A percentile compares a stretch with the other conserved stretches of the same genome.
Conservation (phyloP, 2,888 invertebrate species). For the Thereva unica region DNA sequence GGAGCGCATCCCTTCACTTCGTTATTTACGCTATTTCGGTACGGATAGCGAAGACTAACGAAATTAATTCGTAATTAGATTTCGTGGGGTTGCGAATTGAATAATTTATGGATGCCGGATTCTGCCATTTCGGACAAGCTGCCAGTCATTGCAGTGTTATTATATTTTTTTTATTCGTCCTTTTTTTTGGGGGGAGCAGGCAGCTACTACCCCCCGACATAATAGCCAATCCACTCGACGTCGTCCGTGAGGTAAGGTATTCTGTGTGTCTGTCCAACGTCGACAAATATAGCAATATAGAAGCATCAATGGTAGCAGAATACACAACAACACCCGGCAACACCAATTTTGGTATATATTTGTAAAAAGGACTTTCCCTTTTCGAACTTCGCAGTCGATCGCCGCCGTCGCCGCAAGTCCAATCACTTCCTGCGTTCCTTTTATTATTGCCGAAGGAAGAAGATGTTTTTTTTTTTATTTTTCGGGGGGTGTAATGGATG, state of each 20-base stretch:
- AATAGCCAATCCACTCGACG: too few relatives aligned
- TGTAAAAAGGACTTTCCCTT: too few relatives aligned
- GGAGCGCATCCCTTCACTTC: slow-evolving; percentile 5
- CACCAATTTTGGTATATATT: too few relatives aligned
- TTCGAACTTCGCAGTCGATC: too few relatives aligned
- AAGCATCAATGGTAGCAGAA: neutral
- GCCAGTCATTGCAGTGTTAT: neutral
- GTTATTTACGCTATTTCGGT: slow-evolving; percentile 30
- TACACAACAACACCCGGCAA: too few relatives aligned
- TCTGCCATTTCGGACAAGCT: slow-evolving; percentile 20
- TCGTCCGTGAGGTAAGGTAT: neutral
- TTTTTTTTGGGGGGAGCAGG: neutral
- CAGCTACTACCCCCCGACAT: too few relatives aligned
- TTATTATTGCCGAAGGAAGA: too few relatives aligned
- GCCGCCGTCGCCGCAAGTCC: too few relatives aligned
- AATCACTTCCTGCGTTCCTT: too few relatives aligned
- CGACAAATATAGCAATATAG: neutral
- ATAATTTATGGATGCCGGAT: slow-evolving; percentile 38
- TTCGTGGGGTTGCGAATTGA: slow-evolving; percentile 37
- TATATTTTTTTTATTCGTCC: neutral
- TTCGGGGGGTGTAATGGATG: too few relatives aligned
- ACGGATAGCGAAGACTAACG: slow-evolving; percentile 31
- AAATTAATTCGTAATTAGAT: slow-evolving; percentile 40
- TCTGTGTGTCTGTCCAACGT: neutral
- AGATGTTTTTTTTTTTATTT: too few relatives aligned